A percentile compares a stretch with the other conserved stretches of the same genome.
phyloP scores from a whole-genome alignment of 2,888 invertebrate species.

The Aporophyla lueneburgensis region DNA sequence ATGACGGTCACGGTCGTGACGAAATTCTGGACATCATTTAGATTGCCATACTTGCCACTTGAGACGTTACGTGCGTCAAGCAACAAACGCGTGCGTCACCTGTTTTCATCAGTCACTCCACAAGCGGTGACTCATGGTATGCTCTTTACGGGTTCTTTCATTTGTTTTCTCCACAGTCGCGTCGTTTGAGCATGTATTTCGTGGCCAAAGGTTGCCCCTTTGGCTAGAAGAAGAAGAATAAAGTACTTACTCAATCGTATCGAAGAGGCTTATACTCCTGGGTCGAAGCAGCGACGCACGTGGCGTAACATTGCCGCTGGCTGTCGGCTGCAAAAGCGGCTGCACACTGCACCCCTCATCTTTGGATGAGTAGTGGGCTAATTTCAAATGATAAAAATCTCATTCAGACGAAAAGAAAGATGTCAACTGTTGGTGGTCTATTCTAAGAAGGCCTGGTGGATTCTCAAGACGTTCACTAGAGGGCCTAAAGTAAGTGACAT shows the following conservation, averaged over 20 bases:
- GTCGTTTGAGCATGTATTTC: neutral
- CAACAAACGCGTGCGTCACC: neutral
- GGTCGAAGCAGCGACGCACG: neutral
- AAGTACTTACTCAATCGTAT: conserved; percentile 37
- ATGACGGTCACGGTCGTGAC: neutral
- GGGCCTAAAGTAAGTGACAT: neutral
- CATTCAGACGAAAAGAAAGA: neutral
- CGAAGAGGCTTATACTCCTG: conserved; percentile 49
- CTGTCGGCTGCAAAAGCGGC: neutral
- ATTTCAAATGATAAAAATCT: neutral
- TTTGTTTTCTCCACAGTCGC: too few relatives aligned
- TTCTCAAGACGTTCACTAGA: neutral
- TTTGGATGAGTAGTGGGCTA: conserved; percentile 18
- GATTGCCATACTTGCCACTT: neutral
- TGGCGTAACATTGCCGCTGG: neutral
- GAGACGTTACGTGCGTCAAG: neutral
- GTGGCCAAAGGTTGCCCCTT: too few relatives aligned
- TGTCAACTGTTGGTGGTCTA: neutral
- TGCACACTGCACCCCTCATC: conserved; percentile 27
- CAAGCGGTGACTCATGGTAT: neutral
- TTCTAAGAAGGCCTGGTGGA: neutral
- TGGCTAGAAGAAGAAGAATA: neutral
- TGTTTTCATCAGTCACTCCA: neutral
- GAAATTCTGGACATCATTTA: neutral
- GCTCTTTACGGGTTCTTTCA: neutral